Conservation (phyloP, 2,888 invertebrate species). For the Orthosia gracilis region DNA sequence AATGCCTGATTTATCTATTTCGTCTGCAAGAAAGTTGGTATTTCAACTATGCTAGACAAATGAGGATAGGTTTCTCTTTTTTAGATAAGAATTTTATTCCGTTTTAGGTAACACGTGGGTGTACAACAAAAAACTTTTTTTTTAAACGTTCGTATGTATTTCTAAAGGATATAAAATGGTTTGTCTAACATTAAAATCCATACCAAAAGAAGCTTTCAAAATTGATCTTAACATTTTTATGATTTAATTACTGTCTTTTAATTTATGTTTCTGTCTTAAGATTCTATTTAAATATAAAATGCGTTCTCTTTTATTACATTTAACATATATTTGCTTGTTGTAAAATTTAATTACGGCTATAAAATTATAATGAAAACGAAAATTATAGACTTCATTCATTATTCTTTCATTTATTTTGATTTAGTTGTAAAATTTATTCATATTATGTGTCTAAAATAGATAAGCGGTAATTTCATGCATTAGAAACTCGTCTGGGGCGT, state of each 20-base stretch:
- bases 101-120: conserved; percentile 2
- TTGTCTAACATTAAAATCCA: conserved; percentile 19
- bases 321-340: conserved; percentile 43
- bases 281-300: conserved; percentile 25
- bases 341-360: conserved; percentile 53
- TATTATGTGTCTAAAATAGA: neutral
- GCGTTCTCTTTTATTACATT: conserved; percentile 39
- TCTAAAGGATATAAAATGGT: conserved; percentile 15
- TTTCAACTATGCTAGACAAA: conserved; percentile 23
- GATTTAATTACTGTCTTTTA: conserved; percentile 47
- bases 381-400: conserved; percentile 26
- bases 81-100: conserved; percentile 1
- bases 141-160: neutral
- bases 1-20: neutral
- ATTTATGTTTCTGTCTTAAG: conserved; percentile 15
- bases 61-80: neutral
- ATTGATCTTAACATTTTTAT: conserved; percentile 34
- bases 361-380: conserved; percentile 39
- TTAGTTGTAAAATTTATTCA: conserved; percentile 2
- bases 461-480: neutral
- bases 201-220: conserved; percentile 11
- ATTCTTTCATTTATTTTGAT: conserved; percentile 23
- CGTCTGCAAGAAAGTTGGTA: neutral
- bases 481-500: neutral
- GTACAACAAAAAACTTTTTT: conserved; percentile 11